Evolutionary conservation across 2,113 vertebrate genomes (phyloP).

Genomic region (Corythaixoides concolor): DNA sequence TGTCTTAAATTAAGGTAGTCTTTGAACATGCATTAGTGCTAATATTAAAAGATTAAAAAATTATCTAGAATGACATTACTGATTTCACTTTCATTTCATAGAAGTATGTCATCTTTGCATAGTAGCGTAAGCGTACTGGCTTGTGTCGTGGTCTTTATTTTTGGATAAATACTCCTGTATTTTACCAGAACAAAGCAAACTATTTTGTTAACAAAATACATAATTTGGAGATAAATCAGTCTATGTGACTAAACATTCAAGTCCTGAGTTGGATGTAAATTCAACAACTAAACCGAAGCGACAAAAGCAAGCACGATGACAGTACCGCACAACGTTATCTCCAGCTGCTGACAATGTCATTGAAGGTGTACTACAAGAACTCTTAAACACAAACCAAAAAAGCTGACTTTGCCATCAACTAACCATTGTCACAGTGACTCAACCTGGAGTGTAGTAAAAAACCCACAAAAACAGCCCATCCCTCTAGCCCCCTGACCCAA

Average conservation of each 20-base stretch:
- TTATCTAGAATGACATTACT: neutral
- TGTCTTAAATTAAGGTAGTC: neutral
- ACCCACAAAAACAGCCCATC: rapidly evolving
- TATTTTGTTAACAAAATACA: neutral
- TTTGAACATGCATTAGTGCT: neutral
- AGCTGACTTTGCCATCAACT: neutral
- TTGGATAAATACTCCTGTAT: neutral
- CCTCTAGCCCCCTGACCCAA: neutral
- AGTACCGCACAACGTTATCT: neutral
- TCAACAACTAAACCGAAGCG: neutral
- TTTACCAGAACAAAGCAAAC: neutral
- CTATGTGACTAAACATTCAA: neutral
- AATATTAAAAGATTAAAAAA: neutral
- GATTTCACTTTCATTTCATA: neutral
- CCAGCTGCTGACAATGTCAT: neutral
- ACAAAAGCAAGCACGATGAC: neutral
- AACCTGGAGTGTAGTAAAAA: neutral
- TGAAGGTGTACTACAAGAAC: neutral
- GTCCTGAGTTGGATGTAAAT: neutral
- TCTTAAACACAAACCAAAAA: neutral
- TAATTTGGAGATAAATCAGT: neutral
- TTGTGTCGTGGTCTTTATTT: neutral
- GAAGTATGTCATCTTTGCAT: neutral
- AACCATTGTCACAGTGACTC: neutral
- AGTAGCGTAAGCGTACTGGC: neutral